Conservation (phyloP, 2,113 vertebrate species). For the Vidua chalybeata region DNA sequence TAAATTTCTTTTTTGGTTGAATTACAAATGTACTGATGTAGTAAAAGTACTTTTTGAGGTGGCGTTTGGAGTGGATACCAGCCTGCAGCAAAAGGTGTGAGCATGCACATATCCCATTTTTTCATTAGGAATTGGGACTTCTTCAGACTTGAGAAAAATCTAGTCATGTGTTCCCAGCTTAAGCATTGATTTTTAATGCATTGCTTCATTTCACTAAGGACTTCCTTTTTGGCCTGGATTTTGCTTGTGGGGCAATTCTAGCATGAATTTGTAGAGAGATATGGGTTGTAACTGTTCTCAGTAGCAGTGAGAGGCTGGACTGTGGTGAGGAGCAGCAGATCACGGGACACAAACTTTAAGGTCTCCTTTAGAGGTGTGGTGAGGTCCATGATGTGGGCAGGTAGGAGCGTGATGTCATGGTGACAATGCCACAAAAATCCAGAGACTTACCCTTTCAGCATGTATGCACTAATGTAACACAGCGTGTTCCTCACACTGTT, state of each 20-base stretch:
- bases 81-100: neutral
- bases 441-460: neutral
- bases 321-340: neutral
- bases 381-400: rapidly evolving
- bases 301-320: neutral
- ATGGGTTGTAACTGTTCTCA: neutral
- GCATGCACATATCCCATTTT: neutral
- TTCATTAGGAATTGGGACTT: neutral
- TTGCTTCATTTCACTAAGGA: neutral
- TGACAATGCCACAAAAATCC: neutral
- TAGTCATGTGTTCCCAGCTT: neutral
- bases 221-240: neutral
- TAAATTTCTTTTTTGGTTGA: neutral
- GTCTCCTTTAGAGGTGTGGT: neutral
- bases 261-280: neutral
- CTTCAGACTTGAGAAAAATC: neutral
- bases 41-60: neutral
- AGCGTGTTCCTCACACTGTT: neutral
- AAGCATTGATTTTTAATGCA: neutral
- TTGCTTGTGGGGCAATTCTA: neutral
- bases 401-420: neutral
- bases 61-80: neutral
- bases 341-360: rapidly evolving
- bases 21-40: conserved; percentile 32
- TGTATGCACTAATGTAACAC: neutral